phyloP scores from a whole-genome alignment of 2,888 invertebrate genomes.

The Meandrusa payeni region DNA sequence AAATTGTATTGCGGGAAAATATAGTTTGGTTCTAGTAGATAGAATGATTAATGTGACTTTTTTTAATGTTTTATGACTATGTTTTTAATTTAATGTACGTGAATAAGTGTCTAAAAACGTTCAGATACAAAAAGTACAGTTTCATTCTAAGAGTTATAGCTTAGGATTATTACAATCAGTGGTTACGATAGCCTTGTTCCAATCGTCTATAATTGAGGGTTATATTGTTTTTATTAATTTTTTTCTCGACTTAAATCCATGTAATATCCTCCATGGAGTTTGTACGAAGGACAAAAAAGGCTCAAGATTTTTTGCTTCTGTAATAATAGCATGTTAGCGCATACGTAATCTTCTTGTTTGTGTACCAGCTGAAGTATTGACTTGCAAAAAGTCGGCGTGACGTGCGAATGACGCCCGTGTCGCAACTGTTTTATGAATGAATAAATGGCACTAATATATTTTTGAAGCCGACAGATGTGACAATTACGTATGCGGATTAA shows the following conservation, averaged over 20 bases:
- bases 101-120: too few species aligned
- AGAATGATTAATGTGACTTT: too few species aligned
- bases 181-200: background rate
- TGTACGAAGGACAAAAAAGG: slow-evolving; percentile 1
- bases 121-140: too few species aligned
- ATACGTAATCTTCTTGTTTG: background rate
- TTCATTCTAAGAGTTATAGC: too few species aligned
- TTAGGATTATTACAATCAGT: background rate
- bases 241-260: slow-evolving; percentile 8
- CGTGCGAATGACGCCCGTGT: slow-evolving; percentile 17
- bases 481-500: background rate
- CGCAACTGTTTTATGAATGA: slow-evolving; percentile 26
- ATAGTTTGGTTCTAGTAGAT: too few species aligned
- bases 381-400: slow-evolving; percentile 24
- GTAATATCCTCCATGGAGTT: slow-evolving; percentile 6
- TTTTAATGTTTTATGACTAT: too few species aligned
- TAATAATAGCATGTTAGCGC: slow-evolving; percentile 4
- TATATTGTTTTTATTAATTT: slow-evolving; percentile 6
- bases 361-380: slow-evolving; percentile 7
- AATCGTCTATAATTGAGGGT: slow-evolving; percentile 8
- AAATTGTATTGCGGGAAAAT: too few species aligned
- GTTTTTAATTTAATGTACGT: too few species aligned
- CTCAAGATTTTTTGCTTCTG: slow-evolving; percentile 1
- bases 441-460: slow-evolving; percentile 18
- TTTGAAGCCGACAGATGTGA: slow-evolving; percentile 1